Base-by-base conservation (phyloP, 37 sponge, comb jelly and placozoan genomes). In the Eunapius fragilis region DNA sequence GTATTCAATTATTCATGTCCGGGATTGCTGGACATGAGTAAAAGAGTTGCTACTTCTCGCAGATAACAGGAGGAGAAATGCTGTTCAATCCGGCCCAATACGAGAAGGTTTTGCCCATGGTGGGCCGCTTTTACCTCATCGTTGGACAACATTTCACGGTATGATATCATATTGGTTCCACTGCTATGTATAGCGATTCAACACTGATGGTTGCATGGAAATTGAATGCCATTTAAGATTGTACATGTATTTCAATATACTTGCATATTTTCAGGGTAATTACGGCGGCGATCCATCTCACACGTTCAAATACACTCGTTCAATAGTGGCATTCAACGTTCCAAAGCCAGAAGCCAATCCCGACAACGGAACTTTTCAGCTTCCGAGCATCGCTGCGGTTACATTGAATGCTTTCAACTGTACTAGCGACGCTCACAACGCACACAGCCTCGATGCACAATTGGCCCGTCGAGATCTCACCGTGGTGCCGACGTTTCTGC, bases 31-130 rank as follows among this genome's bases (percentile, higher is more conserved):
- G n/a, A n/a, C n/a, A n/a, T n/a, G n/a, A n/a, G n/a, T n/a, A n/a
- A n/a, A n/a, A n/a, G n/a, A n/a, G n/a, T n/a, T n/a, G n/a, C n/a
- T n/a, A n/a, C n/a, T n/a, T n/a, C n/a, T n/a, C n/a, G 45, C 45
- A 77, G 78, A 45, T 77, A 38, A 77, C 78, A 35, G 78, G 78
- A 27, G 78, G 78, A 22, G 45, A 35, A 38, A 17, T 77, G 78
- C 37, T 41, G 24, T 77, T 77, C 78, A 77, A 77, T 3, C 45
- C 37, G 3, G 78, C 45, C 13, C 32, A 34, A 25, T 37, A 34
- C 36, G 78, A 77, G 41, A 38, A 35, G 2, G 31, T 6, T 11
- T 10, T 4, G 4, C 17, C 14, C 2, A 0, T 1, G 2, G 26
- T 37, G n/a, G 45, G 17, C n/a, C 36, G 36, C 41, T 77, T 77